Evolutionary conservation across 2,113 vertebrate species (phyloP), one percentile per base, ranked within the genome.

Genomic region (Nothobranchius furzeri): DNA sequence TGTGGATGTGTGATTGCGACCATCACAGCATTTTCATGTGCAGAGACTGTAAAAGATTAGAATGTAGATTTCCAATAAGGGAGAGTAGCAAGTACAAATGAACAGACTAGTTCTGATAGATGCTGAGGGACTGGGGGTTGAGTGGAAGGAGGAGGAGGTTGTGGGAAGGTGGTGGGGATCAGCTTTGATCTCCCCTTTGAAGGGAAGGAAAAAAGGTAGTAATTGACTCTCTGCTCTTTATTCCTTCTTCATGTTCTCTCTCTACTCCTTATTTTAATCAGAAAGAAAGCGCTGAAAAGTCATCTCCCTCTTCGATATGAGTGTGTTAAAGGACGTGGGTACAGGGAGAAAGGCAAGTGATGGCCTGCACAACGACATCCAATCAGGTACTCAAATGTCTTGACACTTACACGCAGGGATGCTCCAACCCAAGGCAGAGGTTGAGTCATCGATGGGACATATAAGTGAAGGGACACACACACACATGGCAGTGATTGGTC

Each of bases 131-230:
- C n/a, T 7, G 25, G 55, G 14, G 52, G 10, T 20, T 20, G 20
- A 20, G 20, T 20, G 7, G 17, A 70, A 37, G 47, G 46, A 48
- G 55, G n/a, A 47, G 50, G 52, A 37, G 30, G 20, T 13, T 61
- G 59, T 48, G 52, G n/a, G 40, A 60, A 25, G 51, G 54, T 58
- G 55, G 55, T 8, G 47, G 54, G 64, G 52, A 76, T 60, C 13
- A 50, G 71, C 82, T 88, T 87, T 88, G 85, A 90, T 90, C 87
- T 84, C 70, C 15, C 49, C 78, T 87, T 87, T 88, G 86, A 91
- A 80, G 79, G 81, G 60, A 73, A 64, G 36, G 78, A 70, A 73
- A 78, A 81, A 84, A 81, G 83, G 76, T 84, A 80, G 82, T 85
- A 84, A 89, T 82, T 89, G 87, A 87, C 63, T 85, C 64, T 15